Evolutionary conservation across 2,888 invertebrate genomes (phyloP).

Genomic region (Zaprionus obscuricornis): DNA sequence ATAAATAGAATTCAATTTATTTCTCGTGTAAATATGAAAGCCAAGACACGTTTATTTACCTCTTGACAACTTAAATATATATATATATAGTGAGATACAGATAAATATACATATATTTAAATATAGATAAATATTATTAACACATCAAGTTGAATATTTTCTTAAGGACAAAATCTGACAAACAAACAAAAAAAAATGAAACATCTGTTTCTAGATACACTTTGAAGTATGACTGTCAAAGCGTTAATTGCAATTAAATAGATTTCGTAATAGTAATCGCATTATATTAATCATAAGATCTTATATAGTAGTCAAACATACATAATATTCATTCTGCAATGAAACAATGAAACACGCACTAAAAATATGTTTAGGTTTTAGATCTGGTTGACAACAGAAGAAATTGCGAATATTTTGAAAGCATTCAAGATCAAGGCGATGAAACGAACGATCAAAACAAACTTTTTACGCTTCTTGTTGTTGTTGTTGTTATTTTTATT

Average conservation of each 20-base stretch:
- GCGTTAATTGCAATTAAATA: too few species aligned
- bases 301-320: not conserved
- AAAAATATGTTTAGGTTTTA: constrained; percentile 56
- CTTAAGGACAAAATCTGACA: constrained; percentile 7
- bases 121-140: too few species aligned
- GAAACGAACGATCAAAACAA: constrained; percentile 57
- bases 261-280: too few species aligned
- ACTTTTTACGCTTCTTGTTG: constrained; percentile 37
- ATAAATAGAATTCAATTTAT: constrained; percentile 4
- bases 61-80: constrained; percentile 5
- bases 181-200: constrained; percentile 1
- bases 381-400: constrained; percentile 63
- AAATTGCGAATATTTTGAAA: constrained; percentile 35
- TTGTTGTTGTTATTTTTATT: constrained; percentile 15
- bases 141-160: not conserved
- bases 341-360: constrained; percentile 38
- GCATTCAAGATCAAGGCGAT: constrained; percentile 71
- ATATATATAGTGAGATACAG: constrained; percentile 26
- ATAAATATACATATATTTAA: constrained; percentile 35
- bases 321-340: not conserved
- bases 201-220: too few species aligned
- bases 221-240: too few species aligned
- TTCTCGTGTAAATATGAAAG: constrained; percentile 26
- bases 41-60: constrained; percentile 14
- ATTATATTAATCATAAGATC: too few species aligned